Evolutionary conservation across 2,797 vertebrate genomes (phyloP), one percentile per base, ranked within the genome.

Genomic region (Calcarius lapponicus): DNA sequence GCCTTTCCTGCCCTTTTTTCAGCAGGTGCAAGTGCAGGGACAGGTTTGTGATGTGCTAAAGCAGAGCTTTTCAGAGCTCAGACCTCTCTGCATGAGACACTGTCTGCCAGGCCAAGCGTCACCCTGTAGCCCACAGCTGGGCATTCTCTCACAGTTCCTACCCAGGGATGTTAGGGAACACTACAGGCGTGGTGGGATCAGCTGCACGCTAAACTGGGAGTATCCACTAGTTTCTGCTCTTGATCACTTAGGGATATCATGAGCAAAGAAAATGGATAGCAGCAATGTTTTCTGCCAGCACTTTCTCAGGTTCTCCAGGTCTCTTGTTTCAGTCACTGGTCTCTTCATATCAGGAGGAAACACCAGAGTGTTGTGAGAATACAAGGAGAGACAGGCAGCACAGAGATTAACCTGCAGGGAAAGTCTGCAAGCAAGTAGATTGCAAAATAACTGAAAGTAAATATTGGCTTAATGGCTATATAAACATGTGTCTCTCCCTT

Each of bases 401-500:
- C 9, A 42, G 50, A 58, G 15, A 43, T 58, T 62, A 79, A 84
- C 64, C 58, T 70, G 36, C 19, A 78, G 54, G 54, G 47, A 92
- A 92, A 92, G 78, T 45, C 61, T 80, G 43, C 38, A 42, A 43
- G 32, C 1, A 2, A 74, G 22, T 18, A 60, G 48, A 40, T 19
- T 66, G 47, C 57, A 74, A 93, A 92, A 94, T 62, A 92, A 50
- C 58, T 31, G 29, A 67, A 86, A 88, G 72, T 61, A 94, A 86
- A 88, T 72, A 75, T 86, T 95, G 57, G 45, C 43, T 87, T 79
- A 93, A 32, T 36, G 50, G 19, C n/a, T 71, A 8, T 71, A 22
- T 64, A 80, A 92, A 62, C 38, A 73, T 67, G 67, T 9, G 66
- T 21, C 13, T 57, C n/a, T 75, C 17, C 58, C 38, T 65, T 73